A percentile compares a stretch with the other conserved stretches of the same genome.
phyloP scores from a whole-genome alignment of 2,888 invertebrate species.

The Cryptocephalus primarius region DNA sequence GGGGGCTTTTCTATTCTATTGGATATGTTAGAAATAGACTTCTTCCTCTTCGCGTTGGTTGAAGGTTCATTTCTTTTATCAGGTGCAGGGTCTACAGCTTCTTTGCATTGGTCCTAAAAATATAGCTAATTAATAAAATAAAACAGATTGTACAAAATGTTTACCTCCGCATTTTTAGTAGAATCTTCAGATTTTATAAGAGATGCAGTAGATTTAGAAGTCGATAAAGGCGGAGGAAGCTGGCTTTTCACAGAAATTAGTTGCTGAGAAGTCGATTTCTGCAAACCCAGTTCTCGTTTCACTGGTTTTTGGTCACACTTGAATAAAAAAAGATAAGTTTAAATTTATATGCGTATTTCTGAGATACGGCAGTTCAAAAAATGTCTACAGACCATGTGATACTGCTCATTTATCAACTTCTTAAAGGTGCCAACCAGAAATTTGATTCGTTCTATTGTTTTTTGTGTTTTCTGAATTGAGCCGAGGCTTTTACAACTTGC shows the following conservation, averaged over 20 bases:
- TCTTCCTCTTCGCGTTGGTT: slow-evolving; percentile 13
- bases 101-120: not conserved
- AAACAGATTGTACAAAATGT: not conserved
- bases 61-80: slow-evolving; percentile 2
- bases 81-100: not conserved
- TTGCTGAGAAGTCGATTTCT: slow-evolving; percentile 37
- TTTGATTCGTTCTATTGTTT: too few species aligned
- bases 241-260: slow-evolving; percentile 29
- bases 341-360: too few species aligned
- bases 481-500: too few species aligned
- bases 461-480: too few species aligned
- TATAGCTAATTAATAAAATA: slow-evolving; percentile 1
- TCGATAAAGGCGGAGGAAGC: slow-evolving; percentile 25
- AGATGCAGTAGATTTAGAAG: slow-evolving; percentile 35
- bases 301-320: slow-evolving; percentile 13
- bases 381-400: too few species aligned
- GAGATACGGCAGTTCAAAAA: too few species aligned
- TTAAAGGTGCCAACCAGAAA: too few species aligned
- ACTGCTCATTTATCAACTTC: too few species aligned
- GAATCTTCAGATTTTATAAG: slow-evolving; percentile 22
- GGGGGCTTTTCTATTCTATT: slow-evolving; percentile 16
- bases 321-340: slow-evolving; percentile 7
- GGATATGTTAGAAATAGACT: slow-evolving; percentile 15
- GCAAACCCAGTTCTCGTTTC: slow-evolving; percentile 22
- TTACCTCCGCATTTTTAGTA: slow-evolving; percentile 13